Base-by-base conservation (phyloP, 2,888 invertebrate species). In the Mechanitis mazaeus region DNA sequence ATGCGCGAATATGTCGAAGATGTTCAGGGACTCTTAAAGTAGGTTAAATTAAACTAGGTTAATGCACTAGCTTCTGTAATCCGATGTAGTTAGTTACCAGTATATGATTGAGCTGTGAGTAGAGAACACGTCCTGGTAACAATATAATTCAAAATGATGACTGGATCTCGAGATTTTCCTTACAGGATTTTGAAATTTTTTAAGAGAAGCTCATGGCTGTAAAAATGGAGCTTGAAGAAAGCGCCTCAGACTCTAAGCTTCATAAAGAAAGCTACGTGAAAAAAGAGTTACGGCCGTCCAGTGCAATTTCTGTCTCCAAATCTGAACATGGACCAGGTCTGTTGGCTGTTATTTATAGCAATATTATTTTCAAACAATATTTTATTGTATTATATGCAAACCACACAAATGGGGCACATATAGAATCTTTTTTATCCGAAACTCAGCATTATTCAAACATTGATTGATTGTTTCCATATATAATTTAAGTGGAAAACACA, bases 11-110 rank as follows among this genome's bases (percentile, higher is more conserved):
- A 75, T 82, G 75, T 73, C 76, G 76, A 79, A 81, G 84, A 81
- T 83, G 83, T 78, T 84, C 83, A 83, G 83, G 83, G 78, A 81
- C 79, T 78, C 77, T 74, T 75, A 76, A 89, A 85, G 85, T 90
- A 86, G 89, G 90, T 89, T 87, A 88, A 79, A 81, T 78, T 81
- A 85, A 90, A 90, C 79, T 91, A 83, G 90, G 90, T 90, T 90
- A 90, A 85, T 90, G 90, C 89, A 90, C 88, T 85, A 77, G 59
- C 59, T 61, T 45, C 74, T 70, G 64, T 66, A 66, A 69, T 64
- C 67, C 61, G 72, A 75, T 81, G 79, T 77, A 81, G 80, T 84
- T 79, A 81, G 77, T 72, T 71, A 71, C 71, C 83, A 88, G 85
- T 87, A 78, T 74, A 76, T 74, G 68, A 72, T 70, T 66, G 72